Percentiles rank a stretch among this genome's conserved stretches.
Evolutionary conservation across 2,888 invertebrate species (phyloP).

Genomic region (Biston stratarius): DNA sequence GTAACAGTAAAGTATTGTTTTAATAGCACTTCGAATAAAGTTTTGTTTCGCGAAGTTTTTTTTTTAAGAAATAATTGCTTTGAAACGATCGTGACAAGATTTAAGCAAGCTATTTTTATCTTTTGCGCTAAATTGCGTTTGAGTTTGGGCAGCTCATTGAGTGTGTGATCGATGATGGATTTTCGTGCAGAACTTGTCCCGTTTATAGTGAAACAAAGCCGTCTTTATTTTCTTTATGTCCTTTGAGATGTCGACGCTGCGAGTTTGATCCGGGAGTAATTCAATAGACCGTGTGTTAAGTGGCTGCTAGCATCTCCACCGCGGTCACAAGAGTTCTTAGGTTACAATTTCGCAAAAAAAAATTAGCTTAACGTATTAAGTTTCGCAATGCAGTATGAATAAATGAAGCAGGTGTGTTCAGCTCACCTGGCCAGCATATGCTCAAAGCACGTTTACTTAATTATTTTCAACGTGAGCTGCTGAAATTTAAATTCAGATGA

Average conservation of each 20-base stretch:
- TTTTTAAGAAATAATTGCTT: slow-evolving; percentile 52
- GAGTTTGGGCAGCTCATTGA: slow-evolving; percentile 49
- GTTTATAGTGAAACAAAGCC: slow-evolving; percentile 50
- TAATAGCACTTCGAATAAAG: slow-evolving; percentile 55
- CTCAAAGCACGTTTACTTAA: slow-evolving; percentile 70
- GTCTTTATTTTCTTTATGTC: slow-evolving; percentile 54
- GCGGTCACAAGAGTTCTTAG: slow-evolving; percentile 69
- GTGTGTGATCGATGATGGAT: slow-evolving; percentile 52
- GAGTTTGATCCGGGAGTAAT: slow-evolving; percentile 58
- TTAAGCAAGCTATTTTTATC: slow-evolving; percentile 40
- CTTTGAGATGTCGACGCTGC: slow-evolving; percentile 54
- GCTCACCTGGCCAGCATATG: slow-evolving; percentile 81
- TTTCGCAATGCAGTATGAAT: slow-evolving; percentile 70
- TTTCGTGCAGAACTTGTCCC: slow-evolving; percentile 43
- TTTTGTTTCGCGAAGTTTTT: slow-evolving; percentile 49
- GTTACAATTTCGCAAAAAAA: slow-evolving; percentile 70
- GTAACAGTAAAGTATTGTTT: slow-evolving; percentile 50
- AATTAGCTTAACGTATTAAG: slow-evolving; percentile 77
- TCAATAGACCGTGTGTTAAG: slow-evolving; percentile 77
- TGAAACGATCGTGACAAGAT: slow-evolving; percentile 35
- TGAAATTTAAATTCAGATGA: slow-evolving; percentile 57
- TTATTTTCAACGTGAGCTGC: slow-evolving; percentile 59
- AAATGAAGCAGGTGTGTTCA: slow-evolving; percentile 73
- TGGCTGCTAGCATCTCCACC: slow-evolving; percentile 72
- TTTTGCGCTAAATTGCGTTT: slow-evolving; percentile 34